Percentiles rank a stretch among this genome's conserved stretches.
These are phyloP conservation scores for Eidolon helvum DNA, from an alignment of 2,113 vertebrate genomes.

Conservation along the genomic window DNA sequence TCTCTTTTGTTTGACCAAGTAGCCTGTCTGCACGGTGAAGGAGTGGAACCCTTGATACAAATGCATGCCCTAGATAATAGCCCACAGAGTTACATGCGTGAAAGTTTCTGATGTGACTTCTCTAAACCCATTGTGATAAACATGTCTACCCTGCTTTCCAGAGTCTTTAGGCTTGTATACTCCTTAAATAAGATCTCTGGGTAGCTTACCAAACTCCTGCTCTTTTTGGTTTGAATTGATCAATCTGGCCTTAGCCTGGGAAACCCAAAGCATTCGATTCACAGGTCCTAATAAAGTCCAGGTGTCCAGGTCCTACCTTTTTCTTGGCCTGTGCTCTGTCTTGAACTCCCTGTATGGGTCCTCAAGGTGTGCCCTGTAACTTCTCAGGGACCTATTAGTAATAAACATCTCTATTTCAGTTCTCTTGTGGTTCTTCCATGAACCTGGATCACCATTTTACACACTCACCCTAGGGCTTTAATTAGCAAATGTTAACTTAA, in stretches of 20 bases:
- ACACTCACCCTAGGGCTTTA: background rate
- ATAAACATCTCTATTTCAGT: background rate
- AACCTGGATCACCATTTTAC: background rate
- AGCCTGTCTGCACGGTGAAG: background rate
- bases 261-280: background rate
- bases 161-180: background rate
- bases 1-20: background rate
- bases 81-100: background rate
- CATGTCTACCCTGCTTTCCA: background rate
- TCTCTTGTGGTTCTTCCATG: background rate
- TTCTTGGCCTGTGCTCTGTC: background rate
- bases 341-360: background rate
- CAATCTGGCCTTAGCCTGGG: background rate
- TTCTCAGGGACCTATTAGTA: background rate
- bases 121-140: background rate
- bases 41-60: background rate
- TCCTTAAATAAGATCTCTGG: background rate
- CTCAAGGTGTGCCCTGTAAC: too few species aligned
- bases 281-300: background rate
- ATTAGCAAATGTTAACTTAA: background rate
- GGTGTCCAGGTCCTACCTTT: background rate
- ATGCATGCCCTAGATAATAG: background rate
- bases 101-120: background rate
- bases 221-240: background rate
- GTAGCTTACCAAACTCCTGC: background rate